Conservation (phyloP, 2,888 invertebrate species). For the Marasmarcha lunaedactyla region DNA sequence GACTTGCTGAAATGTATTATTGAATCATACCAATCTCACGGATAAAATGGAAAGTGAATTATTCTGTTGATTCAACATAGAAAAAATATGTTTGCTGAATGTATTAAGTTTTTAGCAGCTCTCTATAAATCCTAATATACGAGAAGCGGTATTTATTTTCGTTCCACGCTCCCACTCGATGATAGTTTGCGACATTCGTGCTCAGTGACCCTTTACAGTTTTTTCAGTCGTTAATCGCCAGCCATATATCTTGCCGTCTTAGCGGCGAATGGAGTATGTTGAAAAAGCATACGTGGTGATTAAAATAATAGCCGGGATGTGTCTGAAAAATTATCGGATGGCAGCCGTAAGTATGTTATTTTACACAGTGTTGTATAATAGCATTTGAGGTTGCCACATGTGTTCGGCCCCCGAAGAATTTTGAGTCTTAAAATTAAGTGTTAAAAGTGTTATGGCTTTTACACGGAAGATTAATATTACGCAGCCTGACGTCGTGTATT, state of each 20-base stretch:
- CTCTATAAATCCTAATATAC: slow-evolving; percentile 3
- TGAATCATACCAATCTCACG: too few species aligned
- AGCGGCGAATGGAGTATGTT: slow-evolving; percentile 18
- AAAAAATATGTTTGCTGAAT: too few species aligned
- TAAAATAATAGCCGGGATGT: slow-evolving; percentile 30
- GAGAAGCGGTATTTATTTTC: slow-evolving; percentile 32
- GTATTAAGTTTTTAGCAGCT: too few species aligned
- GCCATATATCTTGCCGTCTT: slow-evolving; percentile 30
- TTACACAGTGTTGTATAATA: background rate
- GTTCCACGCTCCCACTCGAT: slow-evolving; percentile 42
- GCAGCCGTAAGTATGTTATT: slow-evolving; percentile 27
- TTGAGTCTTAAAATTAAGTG: too few species aligned
- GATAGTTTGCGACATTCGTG: slow-evolving; percentile 29
- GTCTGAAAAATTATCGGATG: slow-evolving; percentile 31
- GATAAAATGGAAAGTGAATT: too few species aligned
- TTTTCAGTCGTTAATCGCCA: slow-evolving; percentile 53
- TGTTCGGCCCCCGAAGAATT: too few species aligned
- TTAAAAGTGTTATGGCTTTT: too few species aligned
- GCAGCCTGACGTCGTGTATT: slow-evolving; percentile 7
- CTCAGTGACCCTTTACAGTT: slow-evolving; percentile 25
- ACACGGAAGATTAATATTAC: slow-evolving; percentile 7
- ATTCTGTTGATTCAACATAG: too few species aligned
- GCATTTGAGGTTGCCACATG: too few species aligned
- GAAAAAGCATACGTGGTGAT: slow-evolving; percentile 26
- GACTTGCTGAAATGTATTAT: too few species aligned